These are phyloP conservation scores for Acrocephalus scirpaceus DNA, from an alignment of 2,797 vertebrate genomes.

Conservation along the genomic window DNA sequence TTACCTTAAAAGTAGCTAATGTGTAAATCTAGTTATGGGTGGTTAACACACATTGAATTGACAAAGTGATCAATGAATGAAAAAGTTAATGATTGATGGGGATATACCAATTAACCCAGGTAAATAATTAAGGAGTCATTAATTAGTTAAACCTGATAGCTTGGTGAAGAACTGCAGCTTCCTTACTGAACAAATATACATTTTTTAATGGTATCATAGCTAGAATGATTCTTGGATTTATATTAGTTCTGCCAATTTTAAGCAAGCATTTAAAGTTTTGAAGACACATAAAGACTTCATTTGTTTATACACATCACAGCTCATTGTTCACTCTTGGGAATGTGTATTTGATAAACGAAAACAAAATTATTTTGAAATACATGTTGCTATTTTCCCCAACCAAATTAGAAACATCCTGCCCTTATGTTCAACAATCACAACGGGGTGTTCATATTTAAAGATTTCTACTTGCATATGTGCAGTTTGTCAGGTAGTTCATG, in stretches of 20 bases:
- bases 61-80: neutral
- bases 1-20: neutral
- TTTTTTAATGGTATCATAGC: neutral
- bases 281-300: neutral
- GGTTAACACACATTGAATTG: neutral
- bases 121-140: neutral
- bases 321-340: constrained; percentile 32
- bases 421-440: constrained; percentile 41
- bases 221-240: neutral
- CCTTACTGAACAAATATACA: neutral
- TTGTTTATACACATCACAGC: constrained; percentile 35
- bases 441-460: neutral
- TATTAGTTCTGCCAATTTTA: constrained; percentile 25
- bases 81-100: neutral
- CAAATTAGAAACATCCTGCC: constrained; percentile 41
- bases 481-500: constrained; percentile 35
- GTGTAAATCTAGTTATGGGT: neutral
- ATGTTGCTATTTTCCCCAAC: constrained; percentile 19
- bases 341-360: neutral
- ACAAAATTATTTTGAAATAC: constrained; percentile 35
- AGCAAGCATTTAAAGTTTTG: constrained; percentile 8
- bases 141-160: neutral
- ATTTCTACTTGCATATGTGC: constrained; percentile 3
- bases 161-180: neutral
- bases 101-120: neutral